A percentile compares a stretch with the other conserved stretches of the same genome.
Evolutionary conservation across 2,113 vertebrate genomes (phyloP).

Genomic region (Xerus inauris): DNA sequence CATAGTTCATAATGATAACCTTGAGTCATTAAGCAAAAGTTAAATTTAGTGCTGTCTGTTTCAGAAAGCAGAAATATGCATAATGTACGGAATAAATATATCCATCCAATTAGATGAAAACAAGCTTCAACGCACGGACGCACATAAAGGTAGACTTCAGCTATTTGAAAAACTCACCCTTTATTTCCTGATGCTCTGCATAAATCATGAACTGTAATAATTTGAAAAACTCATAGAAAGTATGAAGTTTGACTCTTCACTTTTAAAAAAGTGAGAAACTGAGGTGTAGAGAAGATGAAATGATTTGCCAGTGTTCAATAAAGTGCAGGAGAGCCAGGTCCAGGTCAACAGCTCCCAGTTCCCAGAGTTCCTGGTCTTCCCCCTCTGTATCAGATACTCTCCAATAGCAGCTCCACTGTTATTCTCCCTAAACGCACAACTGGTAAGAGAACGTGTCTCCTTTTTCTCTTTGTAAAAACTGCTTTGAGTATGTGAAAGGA

Average conservation of each 20-base stretch:
- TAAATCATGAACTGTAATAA: slow-evolving; percentile 15
- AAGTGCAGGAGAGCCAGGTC: not conserved
- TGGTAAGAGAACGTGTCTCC: not conserved
- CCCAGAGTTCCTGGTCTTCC: not conserved
- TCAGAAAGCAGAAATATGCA: not conserved
- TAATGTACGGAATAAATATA: slow-evolving; percentile 18
- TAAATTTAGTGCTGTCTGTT: slow-evolving; percentile 22
- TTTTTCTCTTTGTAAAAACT: not conserved
- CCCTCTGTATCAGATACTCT: too few relatives aligned
- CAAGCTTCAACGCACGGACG: not conserved
- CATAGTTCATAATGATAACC: slow-evolving; percentile 20
- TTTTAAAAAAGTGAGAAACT: not conserved
- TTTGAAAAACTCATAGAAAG: slow-evolving; percentile 46
- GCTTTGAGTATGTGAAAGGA: not conserved
- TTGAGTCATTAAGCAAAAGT: slow-evolving; percentile 40
- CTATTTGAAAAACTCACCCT: slow-evolving; percentile 34
- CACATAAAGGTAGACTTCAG: slow-evolving; percentile 16
- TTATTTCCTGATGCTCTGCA: not conserved
- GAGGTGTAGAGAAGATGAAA: not conserved
- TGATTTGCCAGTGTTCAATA: not conserved
- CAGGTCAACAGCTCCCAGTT: not conserved
- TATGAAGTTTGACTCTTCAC: not conserved
- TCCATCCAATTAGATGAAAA: slow-evolving; percentile 12
- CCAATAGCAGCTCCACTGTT: not conserved
- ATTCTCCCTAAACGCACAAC: not conserved